Percentiles rank a stretch among this genome's conserved stretches.
Conservation (phyloP, 1,140 invertebrate species). For the Wasmannia auropunctata region DNA sequence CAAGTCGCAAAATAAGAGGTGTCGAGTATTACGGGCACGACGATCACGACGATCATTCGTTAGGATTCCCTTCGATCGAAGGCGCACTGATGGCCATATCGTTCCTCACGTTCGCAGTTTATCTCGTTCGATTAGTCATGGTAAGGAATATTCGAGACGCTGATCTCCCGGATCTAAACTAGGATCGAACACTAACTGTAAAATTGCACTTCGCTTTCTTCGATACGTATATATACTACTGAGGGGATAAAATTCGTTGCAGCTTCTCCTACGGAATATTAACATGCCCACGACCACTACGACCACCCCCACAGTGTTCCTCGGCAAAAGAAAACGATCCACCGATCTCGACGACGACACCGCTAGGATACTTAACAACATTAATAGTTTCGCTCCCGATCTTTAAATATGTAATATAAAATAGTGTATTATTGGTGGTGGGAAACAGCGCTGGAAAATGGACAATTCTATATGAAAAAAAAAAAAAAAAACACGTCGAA, state of each 20-base stretch:
- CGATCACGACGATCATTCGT: slow-evolving; percentile 64
- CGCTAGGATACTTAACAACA: slow-evolving; percentile 70
- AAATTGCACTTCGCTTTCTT: neutral
- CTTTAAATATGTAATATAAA: slow-evolving; percentile 20
- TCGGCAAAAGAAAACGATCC: slow-evolving; percentile 80
- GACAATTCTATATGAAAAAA: neutral
- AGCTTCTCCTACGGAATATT: slow-evolving; percentile 77
- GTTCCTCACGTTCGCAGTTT: slow-evolving; percentile 93
- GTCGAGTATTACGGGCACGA: slow-evolving; percentile 68
- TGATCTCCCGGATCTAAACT: neutral
- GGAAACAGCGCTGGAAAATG: neutral
- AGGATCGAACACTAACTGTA: neutral
- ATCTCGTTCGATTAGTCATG: slow-evolving; percentile 92
- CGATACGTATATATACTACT: neutral
- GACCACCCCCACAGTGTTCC: slow-evolving; percentile 67
- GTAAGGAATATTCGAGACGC: slow-evolving; percentile 82
- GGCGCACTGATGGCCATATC: slow-evolving; percentile 92
- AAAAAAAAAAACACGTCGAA: neutral
- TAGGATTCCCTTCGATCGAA: slow-evolving; percentile 92
- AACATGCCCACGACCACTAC: slow-evolving; percentile 54
- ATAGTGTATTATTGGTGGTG: neutral
- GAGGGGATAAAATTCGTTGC: slow-evolving; percentile 32
- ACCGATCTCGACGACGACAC: slow-evolving; percentile 72
- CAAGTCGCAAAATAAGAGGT: slow-evolving; percentile 63
- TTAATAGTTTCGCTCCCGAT: slow-evolving; percentile 65